These are phyloP conservation scores for Drosophila melanosoma DNA, from an alignment of 2,888 invertebrate species.

Conservation along the genomic window DNA sequence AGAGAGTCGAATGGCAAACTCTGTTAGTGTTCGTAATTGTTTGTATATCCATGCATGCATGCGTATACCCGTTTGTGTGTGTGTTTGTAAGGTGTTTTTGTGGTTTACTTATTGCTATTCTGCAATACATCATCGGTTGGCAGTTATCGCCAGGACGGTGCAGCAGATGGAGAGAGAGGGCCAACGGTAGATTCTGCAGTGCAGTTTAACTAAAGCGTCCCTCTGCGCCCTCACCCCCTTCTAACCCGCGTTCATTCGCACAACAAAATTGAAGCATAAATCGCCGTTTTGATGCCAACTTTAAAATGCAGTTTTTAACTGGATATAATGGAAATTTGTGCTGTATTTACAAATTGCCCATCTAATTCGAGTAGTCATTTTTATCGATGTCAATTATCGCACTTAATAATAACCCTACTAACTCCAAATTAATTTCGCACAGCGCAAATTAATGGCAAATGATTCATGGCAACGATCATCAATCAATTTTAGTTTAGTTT, in stretches of 20 bases:
- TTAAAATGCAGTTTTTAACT: constrained; percentile 25
- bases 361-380: background rate
- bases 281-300: constrained; percentile 21
- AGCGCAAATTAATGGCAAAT: background rate
- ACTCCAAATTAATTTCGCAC: background rate
- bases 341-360: background rate
- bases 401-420: background rate
- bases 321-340: background rate
- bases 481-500: background rate
- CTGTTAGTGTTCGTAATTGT: constrained; percentile 70
- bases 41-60: constrained; percentile 40
- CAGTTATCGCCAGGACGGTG: constrained; percentile 34
- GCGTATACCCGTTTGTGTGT: constrained; percentile 35
- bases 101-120: constrained; percentile 76
- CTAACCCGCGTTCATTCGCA: background rate
- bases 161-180: too few relatives aligned
- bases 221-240: too few relatives aligned
- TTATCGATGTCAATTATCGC: constrained; percentile 3
- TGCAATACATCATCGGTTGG: constrained; percentile 75
- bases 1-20: constrained; percentile 37
- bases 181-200: background rate
- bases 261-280: constrained; percentile 38
- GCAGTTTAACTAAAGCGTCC: background rate
- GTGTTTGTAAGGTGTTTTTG: constrained; percentile 47
- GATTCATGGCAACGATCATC: background rate